Evolutionary conservation across 2,113 vertebrate genomes (phyloP), one percentile per base, ranked within the genome.

Genomic region (Sinocyclocheilus grahami): DNA sequence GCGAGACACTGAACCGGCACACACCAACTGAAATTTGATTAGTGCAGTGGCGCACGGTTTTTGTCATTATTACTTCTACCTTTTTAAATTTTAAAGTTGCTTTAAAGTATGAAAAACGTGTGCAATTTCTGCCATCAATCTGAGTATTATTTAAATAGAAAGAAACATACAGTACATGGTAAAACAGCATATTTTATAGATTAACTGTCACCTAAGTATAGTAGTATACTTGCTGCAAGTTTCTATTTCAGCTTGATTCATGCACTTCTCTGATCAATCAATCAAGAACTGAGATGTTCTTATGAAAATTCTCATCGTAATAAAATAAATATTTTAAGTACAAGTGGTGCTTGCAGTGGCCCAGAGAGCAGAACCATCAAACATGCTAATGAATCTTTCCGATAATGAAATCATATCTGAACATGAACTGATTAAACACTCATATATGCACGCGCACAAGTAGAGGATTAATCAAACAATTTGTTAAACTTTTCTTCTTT

Each of bases 391-490:
- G 58, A 80, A 63, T 80, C 37, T 79, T 18, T 80, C 22, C 0
- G 5, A 39, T 63, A 80, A 63, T 75, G 72, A 75, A 48, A 46
- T 48, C 1, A 9, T 75, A 48, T 48, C 72, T 62, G 78, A 80
- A 80, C 58, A 63, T 12, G 51, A 37, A 55, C 51, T 55, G 77
- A 58, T 80, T 63, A 80, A 62, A 80, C 55, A 79, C 55, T 42
- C 39, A 80, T 62, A 24, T 63, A 63, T 80, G 78, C 78, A 60
- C 53, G 13, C 0, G 53, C 18, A 62, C 78, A 80, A 80, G 37
- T 24, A 80, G 58, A 60, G 11, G 55, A 80, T 80, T 46, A 63
- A 37, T 80, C 78, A 24, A 46, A 46, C 14, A n/a, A n/a, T 13
- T 48, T 13, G n/a, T 3, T 75, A 48, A 48, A 48, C 39, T 4